These are phyloP conservation scores for Catharus minimus DNA, from an alignment of 2,113 vertebrate species.

Conservation along the genomic window DNA sequence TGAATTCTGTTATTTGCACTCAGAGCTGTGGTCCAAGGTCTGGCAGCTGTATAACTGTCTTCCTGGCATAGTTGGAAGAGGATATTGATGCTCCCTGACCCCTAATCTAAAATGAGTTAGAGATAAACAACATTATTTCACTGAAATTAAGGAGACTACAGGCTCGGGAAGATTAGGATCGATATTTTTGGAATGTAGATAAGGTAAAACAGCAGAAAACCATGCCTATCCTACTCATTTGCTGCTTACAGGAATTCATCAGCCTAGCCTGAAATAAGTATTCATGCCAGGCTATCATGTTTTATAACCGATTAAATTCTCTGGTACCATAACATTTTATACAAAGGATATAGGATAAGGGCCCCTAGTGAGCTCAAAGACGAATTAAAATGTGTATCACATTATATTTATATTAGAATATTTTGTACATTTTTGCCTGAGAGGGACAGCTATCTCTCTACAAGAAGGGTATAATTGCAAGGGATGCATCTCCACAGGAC, in stretches of 20 bases:
- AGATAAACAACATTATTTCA: neutral
- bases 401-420: neutral
- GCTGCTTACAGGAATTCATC: neutral
- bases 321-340: neutral
- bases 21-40: neutral
- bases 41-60: neutral
- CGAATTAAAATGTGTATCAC: constrained; percentile 27
- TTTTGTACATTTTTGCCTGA: constrained; percentile 7
- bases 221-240: neutral
- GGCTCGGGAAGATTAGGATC: neutral
- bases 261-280: neutral
- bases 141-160: neutral
- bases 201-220: neutral
- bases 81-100: neutral
- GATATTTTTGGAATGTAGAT: neutral
- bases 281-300: neutral
- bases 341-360: neutral
- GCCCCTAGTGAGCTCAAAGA: neutral
- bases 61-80: neutral
- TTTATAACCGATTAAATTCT: neutral
- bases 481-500: constrained; percentile 11
- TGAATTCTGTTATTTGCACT: neutral
- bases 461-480: neutral
- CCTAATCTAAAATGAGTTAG: neutral
- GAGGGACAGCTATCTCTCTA: neutral